These are phyloP conservation scores for Arizona elegans DNA, from an alignment of 2,113 vertebrate genomes.

Conservation along the genomic window DNA sequence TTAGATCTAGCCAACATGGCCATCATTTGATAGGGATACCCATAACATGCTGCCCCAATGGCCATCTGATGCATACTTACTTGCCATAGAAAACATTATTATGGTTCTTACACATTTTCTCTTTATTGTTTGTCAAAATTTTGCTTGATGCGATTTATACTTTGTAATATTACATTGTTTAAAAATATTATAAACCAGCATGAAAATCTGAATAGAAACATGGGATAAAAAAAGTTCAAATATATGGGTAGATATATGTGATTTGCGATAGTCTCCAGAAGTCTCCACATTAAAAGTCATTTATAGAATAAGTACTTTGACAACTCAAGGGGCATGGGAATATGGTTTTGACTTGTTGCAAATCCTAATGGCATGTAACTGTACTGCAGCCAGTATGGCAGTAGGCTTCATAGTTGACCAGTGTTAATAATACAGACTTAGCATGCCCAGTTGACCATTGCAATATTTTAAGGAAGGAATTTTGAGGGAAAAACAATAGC, in stretches of 20 bases:
- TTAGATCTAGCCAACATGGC: neutral
- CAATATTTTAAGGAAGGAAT: slow-evolving; percentile 49
- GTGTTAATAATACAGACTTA: slow-evolving; percentile 30
- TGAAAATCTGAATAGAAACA: neutral
- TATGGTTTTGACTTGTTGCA: slow-evolving; percentile 17
- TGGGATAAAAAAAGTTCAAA: neutral
- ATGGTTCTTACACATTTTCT: neutral
- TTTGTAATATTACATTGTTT: neutral
- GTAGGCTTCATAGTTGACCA: slow-evolving; percentile 37
- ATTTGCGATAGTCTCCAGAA: neutral
- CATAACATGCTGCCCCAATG: neutral
- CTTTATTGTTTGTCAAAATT: neutral
- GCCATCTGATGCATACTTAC: neutral
- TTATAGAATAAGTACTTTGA: neutral
- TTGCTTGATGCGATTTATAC: neutral
- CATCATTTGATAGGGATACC: neutral
- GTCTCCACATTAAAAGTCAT: neutral
- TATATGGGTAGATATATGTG: neutral
- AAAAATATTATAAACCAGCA: neutral
- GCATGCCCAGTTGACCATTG: slow-evolving; percentile 38
- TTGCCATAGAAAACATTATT: neutral
- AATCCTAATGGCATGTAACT: neutral
- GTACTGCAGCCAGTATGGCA: slow-evolving; percentile 26
- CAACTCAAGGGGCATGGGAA: neutral
- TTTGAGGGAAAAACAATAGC: slow-evolving; percentile 42